Evolutionary conservation across 2,888 invertebrate genomes (phyloP).

Genomic region (Mamestra brassicae): DNA sequence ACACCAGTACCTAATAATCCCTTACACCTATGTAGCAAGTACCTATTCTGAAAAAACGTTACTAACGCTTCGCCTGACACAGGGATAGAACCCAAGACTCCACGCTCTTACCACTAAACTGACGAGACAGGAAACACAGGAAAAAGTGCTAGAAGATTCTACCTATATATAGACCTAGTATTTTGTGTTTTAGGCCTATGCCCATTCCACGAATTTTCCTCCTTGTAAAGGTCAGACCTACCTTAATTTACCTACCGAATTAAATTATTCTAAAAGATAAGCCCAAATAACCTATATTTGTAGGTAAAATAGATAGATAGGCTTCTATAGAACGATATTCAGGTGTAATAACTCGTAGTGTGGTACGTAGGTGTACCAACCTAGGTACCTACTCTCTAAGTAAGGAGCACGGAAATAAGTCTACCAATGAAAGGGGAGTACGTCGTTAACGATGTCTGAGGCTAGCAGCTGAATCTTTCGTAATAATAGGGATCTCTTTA

Average conservation of each 20-base stretch:
- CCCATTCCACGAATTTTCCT: not conserved
- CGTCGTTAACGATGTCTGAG: conserved; percentile 15
- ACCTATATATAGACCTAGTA: too few species aligned
- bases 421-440: conserved; percentile 13
- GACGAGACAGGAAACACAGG: not conserved
- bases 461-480: conserved; percentile 18
- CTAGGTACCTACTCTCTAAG: not conserved
- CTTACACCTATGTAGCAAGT: too few species aligned
- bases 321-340: not conserved
- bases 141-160: too few species aligned
- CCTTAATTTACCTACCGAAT: not conserved
- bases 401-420: not conserved
- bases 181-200: too few species aligned
- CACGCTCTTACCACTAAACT: not conserved
- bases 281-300: not conserved
- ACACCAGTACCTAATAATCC: too few species aligned
- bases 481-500: conserved; percentile 7
- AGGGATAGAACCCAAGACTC: not conserved
- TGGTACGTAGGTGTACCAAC: not conserved
- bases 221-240: not conserved
- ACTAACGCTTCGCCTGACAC: not conserved
- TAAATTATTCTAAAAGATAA: not conserved
- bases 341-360: not conserved
- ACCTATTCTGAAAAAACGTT: too few species aligned
- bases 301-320: not conserved